Evolutionary conservation across 1,140 invertebrate genomes (phyloP).

Genomic region (Helicoverpa armigera): DNA sequence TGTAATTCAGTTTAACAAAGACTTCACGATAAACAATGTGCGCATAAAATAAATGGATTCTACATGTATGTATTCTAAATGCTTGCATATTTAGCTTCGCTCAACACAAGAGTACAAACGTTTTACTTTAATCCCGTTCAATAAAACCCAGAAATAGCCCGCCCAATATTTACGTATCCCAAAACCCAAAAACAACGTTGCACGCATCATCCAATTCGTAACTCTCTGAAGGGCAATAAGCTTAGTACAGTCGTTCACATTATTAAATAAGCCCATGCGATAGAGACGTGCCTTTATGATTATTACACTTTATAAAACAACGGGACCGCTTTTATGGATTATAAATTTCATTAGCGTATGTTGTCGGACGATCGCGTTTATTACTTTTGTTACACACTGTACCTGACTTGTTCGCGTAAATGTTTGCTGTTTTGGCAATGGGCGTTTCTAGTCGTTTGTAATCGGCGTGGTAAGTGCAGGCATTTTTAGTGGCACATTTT

Average conservation of each 20-base stretch:
- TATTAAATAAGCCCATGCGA: conserved; percentile 44
- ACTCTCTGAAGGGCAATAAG: too few species aligned
- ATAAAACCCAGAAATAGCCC: conserved; percentile 30
- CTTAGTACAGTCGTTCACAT: conserved; percentile 45
- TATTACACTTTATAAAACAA: conserved; percentile 83
- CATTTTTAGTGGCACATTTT: background rate
- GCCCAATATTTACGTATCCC: conserved; percentile 13
- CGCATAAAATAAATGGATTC: background rate
- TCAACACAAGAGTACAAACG: background rate
- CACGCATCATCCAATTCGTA: background rate
- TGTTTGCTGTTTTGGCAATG: conserved; percentile 22
- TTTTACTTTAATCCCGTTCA: conserved; percentile 14
- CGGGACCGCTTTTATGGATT: conserved; percentile 77
- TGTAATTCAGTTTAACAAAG: too few species aligned
- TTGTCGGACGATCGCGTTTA: conserved; percentile 77
- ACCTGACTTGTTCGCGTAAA: conserved; percentile 34
- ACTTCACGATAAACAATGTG: background rate
- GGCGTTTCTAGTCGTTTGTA: background rate
- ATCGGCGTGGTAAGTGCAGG: background rate
- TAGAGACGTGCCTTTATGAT: conserved; percentile 71
- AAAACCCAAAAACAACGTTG: conserved; percentile 6
- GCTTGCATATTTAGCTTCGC: background rate
- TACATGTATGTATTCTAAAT: background rate
- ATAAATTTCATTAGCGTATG: conserved; percentile 84
- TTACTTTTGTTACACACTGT: conserved; percentile 63